Evolutionary conservation across 2,888 invertebrate species (phyloP), one percentile per base, ranked within the genome.

Genomic region (Eupithecia dodoneata): DNA sequence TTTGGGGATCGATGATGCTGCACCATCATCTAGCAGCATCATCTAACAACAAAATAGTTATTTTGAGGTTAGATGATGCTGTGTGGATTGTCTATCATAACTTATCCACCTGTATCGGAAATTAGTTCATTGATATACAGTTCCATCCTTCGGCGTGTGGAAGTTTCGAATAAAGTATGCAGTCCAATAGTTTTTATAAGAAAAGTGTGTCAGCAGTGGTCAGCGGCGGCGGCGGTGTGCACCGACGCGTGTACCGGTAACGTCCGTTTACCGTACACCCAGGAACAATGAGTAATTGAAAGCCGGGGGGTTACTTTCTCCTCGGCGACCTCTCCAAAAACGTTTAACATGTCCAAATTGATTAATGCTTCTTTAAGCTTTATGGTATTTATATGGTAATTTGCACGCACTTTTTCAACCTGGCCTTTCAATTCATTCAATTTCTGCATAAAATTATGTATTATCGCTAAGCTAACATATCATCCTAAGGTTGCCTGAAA

Each of bases 181-280:
- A 77, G 72, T 65, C 65, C 76, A 73, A 77, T 73, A 77, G 76
- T 79, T 77, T 67, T 78, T 76, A 69, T 73, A 79, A 72, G 55
- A 79, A 66, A 81, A 80, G 80, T 82, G 72, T 80, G 80, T 80
- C 79, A 80, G 76, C 78, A 80, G 75, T 72, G 30, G 30, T 76
- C 74, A 44, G 44, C 5, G 4, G 2, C 75, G 80, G 78, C 77
- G 76, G 13, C 72, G 49, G 75, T 77, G 77, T 75, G 77, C 80
- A 76, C 30, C 76, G 77, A 67, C 65, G 79, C 77, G 79, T 76
- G 78, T 70, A 76, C 72, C 77, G 77, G 72, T 79, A 76, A 79
- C 76, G 76, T 76, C 79, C 76, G 30, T 79, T 76, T 76, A 76
- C 79, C 73, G 79, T 76, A 74, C 65, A 49, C 74, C 71, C 18